These are phyloP conservation scores for Periphyllus acericola DNA, from an alignment of 2,888 invertebrate genomes.

Conservation along the genomic window DNA sequence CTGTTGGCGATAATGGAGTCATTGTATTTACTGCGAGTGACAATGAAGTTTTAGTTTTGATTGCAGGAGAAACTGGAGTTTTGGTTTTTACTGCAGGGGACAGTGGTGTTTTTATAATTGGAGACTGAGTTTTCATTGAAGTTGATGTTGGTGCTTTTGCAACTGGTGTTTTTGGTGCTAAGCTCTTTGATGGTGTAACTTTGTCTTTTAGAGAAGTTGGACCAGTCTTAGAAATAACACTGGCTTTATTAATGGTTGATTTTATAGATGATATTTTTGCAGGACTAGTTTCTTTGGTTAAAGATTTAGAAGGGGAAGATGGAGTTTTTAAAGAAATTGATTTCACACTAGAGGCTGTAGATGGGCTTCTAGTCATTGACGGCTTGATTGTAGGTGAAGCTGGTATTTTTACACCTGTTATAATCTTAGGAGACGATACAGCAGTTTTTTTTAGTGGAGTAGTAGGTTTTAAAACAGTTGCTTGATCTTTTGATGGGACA, in stretches of 20 bases:
- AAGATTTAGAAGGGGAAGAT: slow-evolving; percentile 34
- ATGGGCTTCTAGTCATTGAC: slow-evolving; percentile 2
- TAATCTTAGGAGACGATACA: not conserved
- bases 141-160: not conserved
- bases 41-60: not conserved
- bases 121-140: not conserved
- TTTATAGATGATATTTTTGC: not conserved
- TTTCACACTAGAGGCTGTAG: slow-evolving; percentile 36
- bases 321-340: slow-evolving; percentile 20
- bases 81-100: slow-evolving; percentile 2
- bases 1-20: slow-evolving; percentile 18
- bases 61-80: not conserved
- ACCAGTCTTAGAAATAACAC: not conserved
- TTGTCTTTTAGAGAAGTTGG: slow-evolving; percentile 20
- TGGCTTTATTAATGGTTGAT: not conserved
- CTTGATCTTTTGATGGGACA: slow-evolving; percentile 14
- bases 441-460: slow-evolving; percentile 19
- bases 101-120: not conserved
- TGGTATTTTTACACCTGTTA: not conserved
- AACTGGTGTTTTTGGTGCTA: slow-evolving; percentile 30
- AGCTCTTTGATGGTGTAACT: slow-evolving; percentile 21
- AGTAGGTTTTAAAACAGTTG: slow-evolving; percentile 16
- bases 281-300: not conserved
- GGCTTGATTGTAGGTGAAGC: slow-evolving; percentile 24
- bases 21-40: not conserved